Conservation (phyloP, 92 coral and sea anemone species). For the Bergia puertoricense region DNA sequence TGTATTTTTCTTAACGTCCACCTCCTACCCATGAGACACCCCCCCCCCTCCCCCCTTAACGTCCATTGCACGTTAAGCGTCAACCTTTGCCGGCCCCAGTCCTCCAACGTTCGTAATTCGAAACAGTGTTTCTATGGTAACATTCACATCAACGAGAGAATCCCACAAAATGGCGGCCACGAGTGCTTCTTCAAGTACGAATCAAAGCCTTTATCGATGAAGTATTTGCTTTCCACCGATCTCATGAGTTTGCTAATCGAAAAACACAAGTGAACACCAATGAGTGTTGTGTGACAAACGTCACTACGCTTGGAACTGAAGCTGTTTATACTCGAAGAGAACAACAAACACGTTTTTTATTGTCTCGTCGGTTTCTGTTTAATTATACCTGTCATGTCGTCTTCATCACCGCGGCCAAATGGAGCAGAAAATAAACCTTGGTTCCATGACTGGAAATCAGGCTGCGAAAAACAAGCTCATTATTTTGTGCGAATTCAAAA, state of each 20-base stretch:
- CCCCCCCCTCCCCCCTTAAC: no score
- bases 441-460: constrained; percentile 87
- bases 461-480: constrained; percentile 87
- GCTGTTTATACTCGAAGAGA: neutral
- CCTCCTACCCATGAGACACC: no score
- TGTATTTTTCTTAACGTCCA: no score
- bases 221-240: neutral
- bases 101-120: no score
- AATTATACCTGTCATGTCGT: constrained; percentile 10
- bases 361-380: neutral
- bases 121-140: neutral
- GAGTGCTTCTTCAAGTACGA: neutral
- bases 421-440: constrained; percentile 63
- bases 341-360: neutral
- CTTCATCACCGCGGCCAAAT: constrained; percentile 24
- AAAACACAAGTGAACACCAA: neutral
- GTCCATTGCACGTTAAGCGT: no score
- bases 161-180: neutral
- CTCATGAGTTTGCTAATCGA: neutral
- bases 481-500: constrained; percentile 86
- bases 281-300: neutral
- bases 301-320: neutral
- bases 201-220: no score
- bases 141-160: neutral
- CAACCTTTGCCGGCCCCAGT: no score